These are phyloP conservation scores for Engraulis encrasicolus DNA, from an alignment of 2,113 vertebrate genomes.

Conservation along the genomic window DNA sequence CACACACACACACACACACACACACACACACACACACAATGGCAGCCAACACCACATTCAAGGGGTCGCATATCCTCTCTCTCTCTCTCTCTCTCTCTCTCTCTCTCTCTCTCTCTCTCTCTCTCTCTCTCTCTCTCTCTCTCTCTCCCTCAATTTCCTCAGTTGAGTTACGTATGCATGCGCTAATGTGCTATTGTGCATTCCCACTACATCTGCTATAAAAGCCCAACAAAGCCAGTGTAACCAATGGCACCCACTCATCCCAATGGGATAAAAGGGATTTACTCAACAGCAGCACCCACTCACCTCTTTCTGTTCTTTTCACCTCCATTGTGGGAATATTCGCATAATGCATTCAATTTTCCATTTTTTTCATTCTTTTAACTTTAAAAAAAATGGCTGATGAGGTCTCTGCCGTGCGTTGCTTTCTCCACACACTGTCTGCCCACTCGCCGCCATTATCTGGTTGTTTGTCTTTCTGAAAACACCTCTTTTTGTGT, in stretches of 20 bases:
- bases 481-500: neutral
- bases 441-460: neutral
- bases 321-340: conserved; percentile 33
- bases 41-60: no score
- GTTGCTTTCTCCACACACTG: neutral
- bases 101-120: neutral
- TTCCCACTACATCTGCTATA: neutral
- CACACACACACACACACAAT: no score
- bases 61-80: neutral
- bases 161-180: neutral
- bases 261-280: conserved; percentile 5
- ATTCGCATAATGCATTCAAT: conserved; percentile 64
- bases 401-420: conserved; percentile 43
- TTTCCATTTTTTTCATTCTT: conserved; percentile 27
- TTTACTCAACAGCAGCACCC: no score
- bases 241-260: conserved; percentile 31
- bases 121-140: neutral
- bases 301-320: neutral
- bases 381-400: conserved; percentile 60
- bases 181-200: neutral
- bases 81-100: neutral
- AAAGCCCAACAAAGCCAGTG: neutral
- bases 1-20: no score
- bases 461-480: conserved; percentile 4
- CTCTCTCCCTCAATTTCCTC: neutral